Conservation (phyloP, 2,113 vertebrate species). For the Dicaeum eximium region DNA sequence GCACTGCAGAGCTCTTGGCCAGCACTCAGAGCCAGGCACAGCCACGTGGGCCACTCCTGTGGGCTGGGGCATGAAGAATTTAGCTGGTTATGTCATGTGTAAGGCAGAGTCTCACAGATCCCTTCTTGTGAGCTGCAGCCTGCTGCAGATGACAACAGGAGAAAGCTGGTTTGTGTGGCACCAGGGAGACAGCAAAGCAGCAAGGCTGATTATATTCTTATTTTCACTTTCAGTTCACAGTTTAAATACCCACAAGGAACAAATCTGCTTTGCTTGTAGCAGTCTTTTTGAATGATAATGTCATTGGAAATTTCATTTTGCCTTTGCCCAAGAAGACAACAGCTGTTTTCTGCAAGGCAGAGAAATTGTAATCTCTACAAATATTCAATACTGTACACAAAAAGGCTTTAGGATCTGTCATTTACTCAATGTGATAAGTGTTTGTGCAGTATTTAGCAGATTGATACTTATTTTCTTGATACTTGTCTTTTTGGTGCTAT, state of each 20-base stretch:
- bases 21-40: background rate
- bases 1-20: background rate
- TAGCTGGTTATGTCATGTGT: background rate
- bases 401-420: background rate
- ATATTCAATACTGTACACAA: background rate
- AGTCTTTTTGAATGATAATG: background rate
- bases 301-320: background rate
- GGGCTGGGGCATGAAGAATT: background rate
- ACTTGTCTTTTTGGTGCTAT: background rate
- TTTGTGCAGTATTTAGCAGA: background rate
- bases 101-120: background rate
- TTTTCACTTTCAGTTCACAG: background rate
- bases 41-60: background rate
- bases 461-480: background rate
- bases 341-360: background rate
- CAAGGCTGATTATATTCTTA: background rate
- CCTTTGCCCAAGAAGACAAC: background rate
- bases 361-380: background rate
- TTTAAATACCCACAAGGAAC: background rate
- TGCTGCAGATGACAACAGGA: background rate
- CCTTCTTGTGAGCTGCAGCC: background rate
- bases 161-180: background rate
- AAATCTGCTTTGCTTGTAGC: background rate
- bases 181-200: background rate
- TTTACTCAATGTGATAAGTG: background rate